Evolutionary conservation across 2,888 invertebrate genomes (phyloP), one percentile per base, ranked within the genome.

Genomic region (Dione vanillae): DNA sequence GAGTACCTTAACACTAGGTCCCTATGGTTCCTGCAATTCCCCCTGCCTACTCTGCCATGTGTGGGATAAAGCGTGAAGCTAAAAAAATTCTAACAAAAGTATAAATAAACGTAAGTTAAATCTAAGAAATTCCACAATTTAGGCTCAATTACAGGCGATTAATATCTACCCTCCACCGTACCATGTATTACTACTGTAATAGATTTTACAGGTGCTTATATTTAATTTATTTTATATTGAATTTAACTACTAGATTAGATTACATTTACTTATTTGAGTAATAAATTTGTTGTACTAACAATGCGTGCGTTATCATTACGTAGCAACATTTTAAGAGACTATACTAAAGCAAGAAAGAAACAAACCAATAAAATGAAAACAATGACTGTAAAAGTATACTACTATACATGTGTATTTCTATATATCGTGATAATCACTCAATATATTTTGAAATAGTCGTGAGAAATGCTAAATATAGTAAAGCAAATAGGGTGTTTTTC

Each of bases 361-460:
- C 5, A 27, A 2, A 27, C 27, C 27, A 27, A 27, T 27, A 3
- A 27, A 2, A 27, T 27, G 27, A 3, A 27, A 3, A 27, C 27
- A 3, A 5, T 27, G 27, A 27, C n/a, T n/a, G n/a, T n/a, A n/a
- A n/a, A n/a, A n/a, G n/a, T n/a, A n/a, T n/a, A n/a, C n/a, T n/a
- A n/a, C n/a, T n/a, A n/a, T n/a, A n/a, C n/a, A n/a, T n/a, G n/a
- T n/a, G n/a, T n/a, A n/a, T n/a, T n/a, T n/a, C n/a, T n/a, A n/a
- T n/a, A n/a, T n/a, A 37, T 35, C 37, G n/a, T 54, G 54, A 54
- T 16, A 54, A 16, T 37, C 37, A 54, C 27, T 27, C 35, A n/a
- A n/a, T n/a, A 56, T 37, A 56, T 16, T 56, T 16, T 16, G 11
- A 56, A 56, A 56, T 56, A 37, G 37, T 56, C 37, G 56, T 40